phyloP scores from a whole-genome alignment of 2,888 invertebrate species.

The Tridacna gigas region DNA sequence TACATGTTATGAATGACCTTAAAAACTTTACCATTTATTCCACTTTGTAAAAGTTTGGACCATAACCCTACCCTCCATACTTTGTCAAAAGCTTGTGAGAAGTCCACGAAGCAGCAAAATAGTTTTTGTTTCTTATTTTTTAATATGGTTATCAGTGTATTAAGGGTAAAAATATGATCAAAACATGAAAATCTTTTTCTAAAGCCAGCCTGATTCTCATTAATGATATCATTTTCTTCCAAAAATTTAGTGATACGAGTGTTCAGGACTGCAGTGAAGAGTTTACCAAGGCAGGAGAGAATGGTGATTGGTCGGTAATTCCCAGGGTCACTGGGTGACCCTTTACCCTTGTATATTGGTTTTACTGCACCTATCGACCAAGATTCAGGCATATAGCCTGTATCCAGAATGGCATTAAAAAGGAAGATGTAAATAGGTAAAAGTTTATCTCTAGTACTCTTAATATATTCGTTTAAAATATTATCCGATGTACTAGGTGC shows the following conservation, averaged over 20 bases:
- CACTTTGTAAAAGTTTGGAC: too few relatives aligned
- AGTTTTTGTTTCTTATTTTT: too few relatives aligned
- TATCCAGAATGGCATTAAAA: slow-evolving; percentile 46
- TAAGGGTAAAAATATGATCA: too few relatives aligned
- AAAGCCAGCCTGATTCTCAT: slow-evolving; percentile 46
- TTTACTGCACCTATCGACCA: slow-evolving; percentile 32
- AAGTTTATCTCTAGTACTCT: too few relatives aligned
- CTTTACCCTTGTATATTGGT: slow-evolving; percentile 45
- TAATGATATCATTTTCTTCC: slow-evolving; percentile 27
- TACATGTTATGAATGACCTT: too few relatives aligned
- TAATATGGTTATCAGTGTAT: too few relatives aligned
- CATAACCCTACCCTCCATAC: too few relatives aligned
- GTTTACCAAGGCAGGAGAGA: slow-evolving; percentile 38
- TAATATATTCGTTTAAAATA: slow-evolving; percentile 55
- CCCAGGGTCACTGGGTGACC: neutral
- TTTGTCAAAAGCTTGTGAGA: too few relatives aligned
- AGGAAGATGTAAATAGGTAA: slow-evolving; percentile 20
- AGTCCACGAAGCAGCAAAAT: too few relatives aligned
- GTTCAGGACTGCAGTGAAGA: slow-evolving; percentile 37
- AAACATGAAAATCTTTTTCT: too few relatives aligned
- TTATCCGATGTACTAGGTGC: slow-evolving; percentile 27
- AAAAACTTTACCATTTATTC: too few relatives aligned
- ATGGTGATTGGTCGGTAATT: slow-evolving; percentile 45
- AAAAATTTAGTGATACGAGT: slow-evolving; percentile 34
- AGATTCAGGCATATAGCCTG: too few relatives aligned